phyloP scores from a whole-genome alignment of 2,888 invertebrate genomes.

The Aromia moschata region DNA sequence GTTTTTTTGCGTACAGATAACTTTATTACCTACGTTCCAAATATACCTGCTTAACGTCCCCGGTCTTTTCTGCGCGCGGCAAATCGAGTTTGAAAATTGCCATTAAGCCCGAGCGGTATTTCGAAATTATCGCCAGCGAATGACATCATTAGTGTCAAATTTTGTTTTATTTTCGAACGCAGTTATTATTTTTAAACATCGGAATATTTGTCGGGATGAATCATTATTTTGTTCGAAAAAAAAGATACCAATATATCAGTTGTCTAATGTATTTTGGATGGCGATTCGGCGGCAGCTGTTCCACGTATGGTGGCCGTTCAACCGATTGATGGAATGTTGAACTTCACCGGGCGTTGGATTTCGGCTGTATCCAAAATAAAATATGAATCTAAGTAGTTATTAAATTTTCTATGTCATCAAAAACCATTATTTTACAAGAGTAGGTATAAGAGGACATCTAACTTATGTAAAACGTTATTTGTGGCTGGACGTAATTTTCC shows the following conservation, averaged over 20 bases:
- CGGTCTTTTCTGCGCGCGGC: not conserved
- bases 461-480: too few species aligned
- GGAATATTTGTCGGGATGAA: slow-evolving; percentile 14
- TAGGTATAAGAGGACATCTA: too few species aligned
- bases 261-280: slow-evolving; percentile 3
- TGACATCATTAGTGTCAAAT: slow-evolving; percentile 23
- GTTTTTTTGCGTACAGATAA: slow-evolving; percentile 5
- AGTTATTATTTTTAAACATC: slow-evolving; percentile 14
- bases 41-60: not conserved
- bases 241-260: not conserved
- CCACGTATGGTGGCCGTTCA: not conserved
- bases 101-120: not conserved
- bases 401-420: too few species aligned
- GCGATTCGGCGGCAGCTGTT: not conserved
- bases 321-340: not conserved
- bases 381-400: too few species aligned
- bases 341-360: too few species aligned
- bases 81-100: slow-evolving; percentile 4
- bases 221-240: not conserved
- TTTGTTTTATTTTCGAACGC: slow-evolving; percentile 17
- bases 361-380: too few species aligned
- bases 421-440: too few species aligned
- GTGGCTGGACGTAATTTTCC: too few species aligned
- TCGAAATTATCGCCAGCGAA: slow-evolving; percentile 14
- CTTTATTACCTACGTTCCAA: not conserved